Percentiles rank a stretch among this genome's conserved stretches.
These are phyloP conservation scores for Baryphthengus martii DNA, from an alignment of 2,113 vertebrate species.

Conservation along the genomic window DNA sequence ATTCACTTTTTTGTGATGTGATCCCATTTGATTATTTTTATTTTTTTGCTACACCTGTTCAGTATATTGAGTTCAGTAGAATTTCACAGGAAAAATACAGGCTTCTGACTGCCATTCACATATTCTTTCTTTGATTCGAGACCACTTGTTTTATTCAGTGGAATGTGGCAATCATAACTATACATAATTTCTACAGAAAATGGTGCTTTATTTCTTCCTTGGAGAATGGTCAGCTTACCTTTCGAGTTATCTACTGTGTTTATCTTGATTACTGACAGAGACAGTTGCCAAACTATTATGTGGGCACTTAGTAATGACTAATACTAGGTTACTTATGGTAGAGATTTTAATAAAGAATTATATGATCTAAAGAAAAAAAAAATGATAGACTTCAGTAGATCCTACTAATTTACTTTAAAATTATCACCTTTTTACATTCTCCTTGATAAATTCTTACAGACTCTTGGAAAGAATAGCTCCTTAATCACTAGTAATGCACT, in stretches of 20 bases:
- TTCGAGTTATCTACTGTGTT: slow-evolving; percentile 5
- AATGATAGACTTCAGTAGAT: background rate
- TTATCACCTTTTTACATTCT: slow-evolving; percentile 14
- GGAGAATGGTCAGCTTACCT: slow-evolving; percentile 17
- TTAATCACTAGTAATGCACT: background rate
- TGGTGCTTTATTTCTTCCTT: slow-evolving; percentile 34
- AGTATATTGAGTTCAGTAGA: background rate
- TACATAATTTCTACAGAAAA: slow-evolving; percentile 50
- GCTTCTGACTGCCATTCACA: background rate
- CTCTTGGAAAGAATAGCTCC: slow-evolving; percentile 10
- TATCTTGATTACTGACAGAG: slow-evolving; percentile 29
- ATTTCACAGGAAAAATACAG: slow-evolving; percentile 41
- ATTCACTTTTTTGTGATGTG: background rate
- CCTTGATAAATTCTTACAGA: slow-evolving; percentile 4
- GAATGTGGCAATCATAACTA: slow-evolving; percentile 29
- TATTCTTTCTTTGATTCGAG: background rate
- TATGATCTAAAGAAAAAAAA: background rate
- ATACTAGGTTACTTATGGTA: background rate
- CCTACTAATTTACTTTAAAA: slow-evolving; percentile 1
- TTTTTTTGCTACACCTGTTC: background rate
- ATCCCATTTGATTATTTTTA: background rate
- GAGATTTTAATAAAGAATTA: slow-evolving; percentile 28
- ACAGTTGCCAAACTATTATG: background rate
- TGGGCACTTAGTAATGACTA: background rate
- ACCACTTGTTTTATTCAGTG: slow-evolving; percentile 9